Base-by-base conservation (phyloP, 2,113 vertebrate genomes). In the Alces alces region DNA sequence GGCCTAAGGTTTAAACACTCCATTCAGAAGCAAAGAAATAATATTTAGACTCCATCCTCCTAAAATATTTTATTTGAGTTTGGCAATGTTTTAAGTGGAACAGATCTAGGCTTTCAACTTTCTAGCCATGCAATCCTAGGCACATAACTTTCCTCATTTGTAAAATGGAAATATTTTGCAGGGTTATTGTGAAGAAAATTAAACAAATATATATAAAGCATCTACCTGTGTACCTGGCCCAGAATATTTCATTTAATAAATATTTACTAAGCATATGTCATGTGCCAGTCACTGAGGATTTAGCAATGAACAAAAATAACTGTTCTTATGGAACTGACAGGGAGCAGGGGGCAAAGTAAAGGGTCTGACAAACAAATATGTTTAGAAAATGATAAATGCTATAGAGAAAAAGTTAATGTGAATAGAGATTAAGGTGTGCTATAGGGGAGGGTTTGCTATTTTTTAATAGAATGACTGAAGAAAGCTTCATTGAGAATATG, bases 241-340 rank as follows among this genome's bases (percentile, higher is more conserved):
- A 96, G 88, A 89, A 78, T 47, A 86, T 54, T 95, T 91, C 61
- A 95, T 52, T 89, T 43, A 92, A 85, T 43, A 95, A 93, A 93
- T 66, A 90, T 50, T 86, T 95, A 86, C 86, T 80, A 94, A 76
- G 28, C 23, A 73, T 92, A 96, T 43, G 36, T 52, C 83, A 93
- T 50, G 6, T 25, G 33, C 60, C 86, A 86, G 36, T 85, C 43
- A 70, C 36, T 55, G 39, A 96, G 50, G 33, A 82, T 70, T 86
- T 28, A n/a, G 47, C 79, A 90, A 12, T 79, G n/a, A 78, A 93
- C 27, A 61, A 96, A 93, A 96, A 66, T 87, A 36, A n/a, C 52
- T 84, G 55, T 30, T 89, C 50, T 73, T 55, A 39, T 47, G 84
- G 36, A 95, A 93, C 16, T 91, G 76, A 64, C 28, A 52, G n/a